Base-by-base conservation (phyloP, 2,888 invertebrate genomes). In the Caenorhabditis uteleia region DNA sequence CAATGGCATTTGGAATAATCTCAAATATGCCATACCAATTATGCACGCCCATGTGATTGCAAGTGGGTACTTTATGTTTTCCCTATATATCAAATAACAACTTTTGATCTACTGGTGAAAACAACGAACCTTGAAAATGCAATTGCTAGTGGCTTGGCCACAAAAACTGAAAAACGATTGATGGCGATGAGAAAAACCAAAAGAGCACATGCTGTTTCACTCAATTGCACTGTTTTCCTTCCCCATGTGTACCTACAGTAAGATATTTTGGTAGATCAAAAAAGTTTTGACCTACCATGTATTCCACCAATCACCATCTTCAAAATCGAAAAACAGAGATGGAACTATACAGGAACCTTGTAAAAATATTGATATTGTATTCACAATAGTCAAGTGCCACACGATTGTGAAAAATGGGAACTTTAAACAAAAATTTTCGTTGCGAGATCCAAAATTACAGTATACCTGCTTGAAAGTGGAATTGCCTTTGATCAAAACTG, bases 361-460 rank as follows among this genome's bases (percentile, higher is more conserved):
- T n/a, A 36, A 42, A 6, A 49, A 14, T 12, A 49, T n/a, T 8
- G 36, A 6, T 6, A 40, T 12, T 4, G 18, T 8, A 51, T 62
- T 62, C 4, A 50, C 50, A 6, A 51, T 12, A 4, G 62, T 62
- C 44, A 70, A 36, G 45, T 70, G 59, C 42, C 58, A 70, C 2
- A 70, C 70, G 36, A 70, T 70, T 21, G 67, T 49, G 42, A 70
- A 70, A 50, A 70, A 70, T 7, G 69, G 69, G 34, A 55, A 69
- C 39, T 39, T 18, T 21, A 39, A 23, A 14, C 18, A n/a, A n/a
- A 34, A 34, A n/a, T 8, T 29, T 29, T 29, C 12, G 29, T 29
- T 8, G 12, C 7, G 29, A 12, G 6, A 8, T 29, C 12, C 29
- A 29, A 6, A 16, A 16, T n/a, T 12, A 39, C 4, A 8, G 6